Evolutionary conservation across 2,888 invertebrate species (phyloP).

Genomic region (Dasypogon diadema): DNA sequence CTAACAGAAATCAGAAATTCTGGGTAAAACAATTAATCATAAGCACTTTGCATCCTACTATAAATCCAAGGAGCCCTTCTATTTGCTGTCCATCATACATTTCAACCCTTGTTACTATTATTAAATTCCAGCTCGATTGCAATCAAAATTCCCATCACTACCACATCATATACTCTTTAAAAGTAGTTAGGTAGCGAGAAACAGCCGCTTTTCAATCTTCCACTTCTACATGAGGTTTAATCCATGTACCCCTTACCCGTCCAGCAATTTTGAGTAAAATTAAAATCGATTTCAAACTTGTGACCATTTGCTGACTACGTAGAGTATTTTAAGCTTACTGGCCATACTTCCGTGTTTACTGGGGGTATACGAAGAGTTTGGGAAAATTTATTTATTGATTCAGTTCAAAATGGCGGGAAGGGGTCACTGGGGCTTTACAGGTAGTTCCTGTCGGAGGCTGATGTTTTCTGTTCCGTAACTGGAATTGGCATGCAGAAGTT

Average conservation of each 20-base stretch:
- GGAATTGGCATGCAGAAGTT: background rate
- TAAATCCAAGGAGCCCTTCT: background rate
- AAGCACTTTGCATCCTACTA: too few relatives aligned
- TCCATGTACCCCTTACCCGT: background rate
- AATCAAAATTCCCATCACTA: constrained; percentile 15
- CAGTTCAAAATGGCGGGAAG: background rate
- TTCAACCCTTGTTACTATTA: background rate
- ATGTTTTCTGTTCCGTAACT: constrained; percentile 2
- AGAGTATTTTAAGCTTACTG: background rate
- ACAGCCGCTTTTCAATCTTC: constrained; percentile 11
- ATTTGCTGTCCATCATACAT: background rate
- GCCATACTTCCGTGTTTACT: background rate
- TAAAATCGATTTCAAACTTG: constrained; percentile 43
- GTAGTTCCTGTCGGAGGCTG: background rate
- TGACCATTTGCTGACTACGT: constrained; percentile 28
- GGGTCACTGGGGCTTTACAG: constrained; percentile 22
- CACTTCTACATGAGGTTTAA: background rate
- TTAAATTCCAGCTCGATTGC: constrained; percentile 8
- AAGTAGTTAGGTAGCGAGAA: background rate
- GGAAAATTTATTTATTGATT: constrained; percentile 33
- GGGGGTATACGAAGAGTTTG: background rate
- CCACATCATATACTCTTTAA: background rate
- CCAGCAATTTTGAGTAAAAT: constrained; percentile 3
- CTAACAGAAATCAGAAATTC: too few relatives aligned
- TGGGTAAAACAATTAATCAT: too few relatives aligned